These are phyloP conservation scores for Parnassius smintheus DNA, from an alignment of 2,888 invertebrate species.

Conservation along the genomic window DNA sequence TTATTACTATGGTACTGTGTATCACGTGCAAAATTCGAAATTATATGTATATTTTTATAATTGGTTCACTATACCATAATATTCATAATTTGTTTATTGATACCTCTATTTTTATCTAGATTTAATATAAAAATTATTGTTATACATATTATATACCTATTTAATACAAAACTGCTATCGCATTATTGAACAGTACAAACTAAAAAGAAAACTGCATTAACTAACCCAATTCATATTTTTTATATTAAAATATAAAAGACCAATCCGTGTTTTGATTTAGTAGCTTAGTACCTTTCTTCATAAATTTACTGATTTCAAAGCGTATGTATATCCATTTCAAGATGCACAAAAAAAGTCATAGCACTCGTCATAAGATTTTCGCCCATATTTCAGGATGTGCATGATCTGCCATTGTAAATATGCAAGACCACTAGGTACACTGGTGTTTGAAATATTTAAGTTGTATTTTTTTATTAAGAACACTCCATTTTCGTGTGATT, in stretches of 20 bases:
- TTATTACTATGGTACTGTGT: slow-evolving; percentile 12
- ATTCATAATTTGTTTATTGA: slow-evolving; percentile 7
- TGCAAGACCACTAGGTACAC: slow-evolving; percentile 48
- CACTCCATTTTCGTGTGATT: slow-evolving; percentile 64
- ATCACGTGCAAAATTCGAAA: slow-evolving; percentile 11
- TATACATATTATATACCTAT: slow-evolving; percentile 25
- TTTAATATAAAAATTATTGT: slow-evolving; percentile 16
- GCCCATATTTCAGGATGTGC: slow-evolving; percentile 49
- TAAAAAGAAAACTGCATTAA: slow-evolving; percentile 47
- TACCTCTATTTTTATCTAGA: slow-evolving; percentile 16
- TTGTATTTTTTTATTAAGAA: slow-evolving; percentile 45
- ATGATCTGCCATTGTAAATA: slow-evolving; percentile 77
- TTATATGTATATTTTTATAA: slow-evolving; percentile 11
- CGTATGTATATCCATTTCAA: slow-evolving; percentile 6
- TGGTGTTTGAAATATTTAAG: slow-evolving; percentile 48
- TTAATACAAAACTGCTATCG: slow-evolving; percentile 28
- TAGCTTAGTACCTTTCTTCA: slow-evolving; percentile 72
- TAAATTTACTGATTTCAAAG: slow-evolving; percentile 15
- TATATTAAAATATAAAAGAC: slow-evolving; percentile 77
- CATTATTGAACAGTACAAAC: slow-evolving; percentile 40
- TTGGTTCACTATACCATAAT: slow-evolving; percentile 7
- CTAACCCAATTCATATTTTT: slow-evolving; percentile 70
- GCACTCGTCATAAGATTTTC: slow-evolving; percentile 35
- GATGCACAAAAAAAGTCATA: slow-evolving; percentile 16
- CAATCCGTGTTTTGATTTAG: slow-evolving; percentile 77